phyloP scores from a whole-genome alignment of 2,797 vertebrate genomes.

The Schizopygopsis malacanthus region DNA sequence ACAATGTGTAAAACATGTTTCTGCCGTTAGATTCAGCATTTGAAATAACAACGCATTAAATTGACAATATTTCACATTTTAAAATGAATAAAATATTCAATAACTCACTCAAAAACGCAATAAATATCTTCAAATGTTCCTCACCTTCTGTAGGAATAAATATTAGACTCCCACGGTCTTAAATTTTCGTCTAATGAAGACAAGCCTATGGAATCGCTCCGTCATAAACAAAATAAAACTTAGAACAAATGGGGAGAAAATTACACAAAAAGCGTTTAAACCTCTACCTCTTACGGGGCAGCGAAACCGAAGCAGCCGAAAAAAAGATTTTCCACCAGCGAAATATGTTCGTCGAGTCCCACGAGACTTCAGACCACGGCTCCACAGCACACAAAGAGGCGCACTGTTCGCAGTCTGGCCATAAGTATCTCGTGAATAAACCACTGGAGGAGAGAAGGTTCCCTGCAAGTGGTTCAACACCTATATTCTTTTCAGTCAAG shows the following conservation, averaged over 20 bases:
- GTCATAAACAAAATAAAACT: background rate
- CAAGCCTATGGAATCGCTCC: background rate
- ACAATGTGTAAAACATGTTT: background rate
- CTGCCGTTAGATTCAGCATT: too few species aligned
- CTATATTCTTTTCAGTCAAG: background rate
- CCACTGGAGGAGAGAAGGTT: constrained; percentile 15
- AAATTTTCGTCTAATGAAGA: background rate
- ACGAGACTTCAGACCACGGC: constrained; percentile 64
- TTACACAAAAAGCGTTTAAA: background rate
- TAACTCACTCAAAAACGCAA: background rate
- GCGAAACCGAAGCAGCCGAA: constrained; percentile 18
- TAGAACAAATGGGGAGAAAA: background rate
- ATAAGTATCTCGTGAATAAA: constrained; percentile 57
- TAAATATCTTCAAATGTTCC: background rate
- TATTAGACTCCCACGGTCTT: too few species aligned
- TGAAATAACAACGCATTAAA: background rate
- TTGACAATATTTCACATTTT: background rate
- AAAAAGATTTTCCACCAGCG: background rate
- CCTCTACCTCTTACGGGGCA: background rate
- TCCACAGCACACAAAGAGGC: constrained; percentile 75
- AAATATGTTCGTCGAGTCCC: constrained; percentile 48
- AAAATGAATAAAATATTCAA: background rate
- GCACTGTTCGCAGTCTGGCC: constrained; percentile 68
- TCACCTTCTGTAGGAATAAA: background rate
- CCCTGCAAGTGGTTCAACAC: background rate